phyloP scores from a whole-genome alignment of 2,888 invertebrate species.

The Protophormia terraenovae region DNA sequence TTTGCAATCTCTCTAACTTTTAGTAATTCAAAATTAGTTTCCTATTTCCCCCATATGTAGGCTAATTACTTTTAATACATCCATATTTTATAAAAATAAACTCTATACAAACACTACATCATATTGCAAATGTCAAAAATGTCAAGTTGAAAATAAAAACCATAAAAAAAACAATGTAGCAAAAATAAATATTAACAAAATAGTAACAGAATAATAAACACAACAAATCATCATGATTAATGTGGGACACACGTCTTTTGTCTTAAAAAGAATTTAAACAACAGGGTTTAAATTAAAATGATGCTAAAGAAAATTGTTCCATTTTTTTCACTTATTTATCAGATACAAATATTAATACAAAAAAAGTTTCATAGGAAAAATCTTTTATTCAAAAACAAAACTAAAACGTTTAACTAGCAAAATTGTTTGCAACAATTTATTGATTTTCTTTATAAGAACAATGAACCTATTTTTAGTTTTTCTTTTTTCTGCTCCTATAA shows the following conservation, averaged over 20 bases:
- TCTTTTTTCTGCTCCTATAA: background rate
- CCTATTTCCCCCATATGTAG: background rate
- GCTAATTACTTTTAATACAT: background rate
- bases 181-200: background rate
- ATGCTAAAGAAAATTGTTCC: background rate
- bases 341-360: background rate
- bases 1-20: too few relatives aligned
- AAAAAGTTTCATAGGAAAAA: background rate
- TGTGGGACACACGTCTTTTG: background rate
- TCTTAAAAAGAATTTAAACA: background rate
- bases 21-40: too few relatives aligned
- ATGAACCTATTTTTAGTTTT: slow-evolving; percentile 36
- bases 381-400: background rate
- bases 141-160: background rate
- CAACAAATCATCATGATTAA: background rate
- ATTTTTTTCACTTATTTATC: background rate
- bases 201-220: background rate
- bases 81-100: background rate
- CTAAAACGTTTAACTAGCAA: slow-evolving; percentile 24
- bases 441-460: slow-evolving; percentile 43
- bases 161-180: too few relatives aligned
- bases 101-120: background rate
- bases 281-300: background rate
- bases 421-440: slow-evolving; percentile 32
- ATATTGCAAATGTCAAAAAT: background rate